phyloP scores from a whole-genome alignment of 2,113 vertebrate species.

The Polyodon spathula region DNA sequence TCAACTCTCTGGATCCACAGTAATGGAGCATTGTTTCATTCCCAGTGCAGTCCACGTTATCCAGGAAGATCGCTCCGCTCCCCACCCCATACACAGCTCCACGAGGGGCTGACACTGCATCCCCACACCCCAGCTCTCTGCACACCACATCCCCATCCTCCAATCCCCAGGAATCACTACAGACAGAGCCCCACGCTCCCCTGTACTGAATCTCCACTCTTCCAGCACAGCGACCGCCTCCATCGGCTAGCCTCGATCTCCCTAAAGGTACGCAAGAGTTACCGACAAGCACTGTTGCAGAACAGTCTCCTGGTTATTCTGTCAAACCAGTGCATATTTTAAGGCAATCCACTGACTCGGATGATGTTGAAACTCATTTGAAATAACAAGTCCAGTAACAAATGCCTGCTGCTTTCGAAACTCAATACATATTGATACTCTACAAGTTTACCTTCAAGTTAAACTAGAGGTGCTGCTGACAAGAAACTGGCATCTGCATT shows the following conservation, averaged over 20 bases:
- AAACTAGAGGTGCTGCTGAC: no score
- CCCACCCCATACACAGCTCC: constrained; percentile 28
- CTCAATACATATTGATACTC: no score
- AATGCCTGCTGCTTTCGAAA: no score
- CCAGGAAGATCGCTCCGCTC: constrained; percentile 39
- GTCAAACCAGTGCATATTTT: no score
- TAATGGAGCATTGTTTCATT: constrained; percentile 47
- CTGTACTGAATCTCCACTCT: constrained; percentile 51
- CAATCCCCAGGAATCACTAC: constrained; percentile 46
- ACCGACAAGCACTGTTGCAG: no score
- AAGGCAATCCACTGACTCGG: no score
- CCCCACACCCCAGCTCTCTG: constrained; percentile 52
- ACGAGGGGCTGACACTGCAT: constrained; percentile 32
- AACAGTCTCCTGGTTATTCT: no score
- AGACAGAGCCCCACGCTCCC: constrained; percentile 53
- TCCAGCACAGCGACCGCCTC: constrained; percentile 45
- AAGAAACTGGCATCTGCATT: no score
- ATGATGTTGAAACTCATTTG: no score
- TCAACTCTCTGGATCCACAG: constrained; percentile 11
- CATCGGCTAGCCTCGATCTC: constrained; percentile 35
- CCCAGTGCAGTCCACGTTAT: constrained; percentile 45
- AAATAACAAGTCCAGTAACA: no score
- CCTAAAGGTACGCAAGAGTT: no score
- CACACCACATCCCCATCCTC: constrained; percentile 53
- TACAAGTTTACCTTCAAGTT: no score